phyloP scores from a whole-genome alignment of 2,797 vertebrate species.

The Clarias fuscus region DNA sequence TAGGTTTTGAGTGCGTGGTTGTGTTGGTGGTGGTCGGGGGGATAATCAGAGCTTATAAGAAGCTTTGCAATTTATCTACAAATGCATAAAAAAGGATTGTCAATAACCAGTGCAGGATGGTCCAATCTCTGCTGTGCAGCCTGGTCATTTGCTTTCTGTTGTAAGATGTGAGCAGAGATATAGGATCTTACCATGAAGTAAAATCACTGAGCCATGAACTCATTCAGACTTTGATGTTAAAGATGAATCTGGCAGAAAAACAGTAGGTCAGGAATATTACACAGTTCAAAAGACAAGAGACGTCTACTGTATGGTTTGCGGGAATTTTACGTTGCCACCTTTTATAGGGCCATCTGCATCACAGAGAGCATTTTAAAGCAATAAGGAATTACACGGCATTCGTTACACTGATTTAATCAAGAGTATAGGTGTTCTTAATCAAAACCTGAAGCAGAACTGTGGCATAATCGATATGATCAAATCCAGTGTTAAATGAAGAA shows the following conservation, averaged over 20 bases:
- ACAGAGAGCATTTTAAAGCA: conserved; percentile 1
- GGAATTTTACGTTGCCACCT: background rate
- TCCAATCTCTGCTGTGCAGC: conserved; percentile 50
- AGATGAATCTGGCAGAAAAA: conserved; percentile 45
- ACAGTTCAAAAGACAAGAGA: background rate
- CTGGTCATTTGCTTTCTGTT: conserved; percentile 63
- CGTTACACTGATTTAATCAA: background rate
- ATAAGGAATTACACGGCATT: background rate
- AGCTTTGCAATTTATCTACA: conserved; percentile 76
- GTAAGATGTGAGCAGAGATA: conserved; percentile 45
- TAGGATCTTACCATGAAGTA: conserved; percentile 40
- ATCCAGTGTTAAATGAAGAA: background rate
- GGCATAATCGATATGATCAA: background rate
- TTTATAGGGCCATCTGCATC: too few relatives aligned
- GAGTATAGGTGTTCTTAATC: background rate
- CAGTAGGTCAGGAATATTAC: conserved; percentile 33
- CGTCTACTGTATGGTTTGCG: background rate
- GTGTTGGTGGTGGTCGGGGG: background rate
- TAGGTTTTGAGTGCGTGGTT: background rate
- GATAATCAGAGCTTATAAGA: conserved; percentile 68
- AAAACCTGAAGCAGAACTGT: background rate
- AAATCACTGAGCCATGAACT: conserved; percentile 49
- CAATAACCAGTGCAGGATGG: conserved; percentile 59
- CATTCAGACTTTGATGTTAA: conserved; percentile 50
- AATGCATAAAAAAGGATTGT: conserved; percentile 63